Base-by-base conservation (phyloP, 2,797 vertebrate genomes). In the Huso huso region DNA sequence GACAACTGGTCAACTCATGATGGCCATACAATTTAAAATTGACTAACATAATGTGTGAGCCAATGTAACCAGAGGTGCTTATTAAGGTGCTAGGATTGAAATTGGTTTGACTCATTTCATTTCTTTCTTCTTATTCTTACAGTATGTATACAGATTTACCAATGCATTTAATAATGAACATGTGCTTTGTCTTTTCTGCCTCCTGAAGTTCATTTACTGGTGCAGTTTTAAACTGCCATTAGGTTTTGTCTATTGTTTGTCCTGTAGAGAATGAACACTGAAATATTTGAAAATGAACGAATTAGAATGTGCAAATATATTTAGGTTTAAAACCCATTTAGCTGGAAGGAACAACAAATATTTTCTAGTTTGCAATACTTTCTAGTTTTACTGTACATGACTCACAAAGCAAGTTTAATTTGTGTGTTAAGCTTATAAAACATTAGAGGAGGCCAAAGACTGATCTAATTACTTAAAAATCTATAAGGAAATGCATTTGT, bases 401-500 rank as follows among this genome's bases (percentile, higher is more conserved):
- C 61, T 62, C 8, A 37, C 37, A 48, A 62, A 15, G 13, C 18
- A 37, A 8, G 61, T 23, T 10, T 23, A 48, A 62, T 62, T 62
- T 48, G 48, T 62, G 7, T 12, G 8, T 23, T 8, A 62, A 18
- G 13, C 18, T 62, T 18, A 62, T 62, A 23, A 8, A 37, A 12
- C 37, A 48, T 48, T 62, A 18, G 61, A 62, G 18, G 61, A 37
- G 8, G 61, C 7, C 37, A 62, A 23, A 18, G 18, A 62, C 8
- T 8, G 9, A 48, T 62, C 18, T 37, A 48, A 62, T 62, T 62
- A 18, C 8, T 23, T 55, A 55, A 6, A 10, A 62, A 62, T 37
- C 61, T 62, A 15, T 62, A 62, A 23, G 48, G 61, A 62, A 62
- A 62, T 7, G 18, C 53, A 55, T 55, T 55, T 55, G n/a, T 55